Evolutionary conservation across 2,113 vertebrate species (phyloP).

Genomic region (Sander lucioperca): DNA sequence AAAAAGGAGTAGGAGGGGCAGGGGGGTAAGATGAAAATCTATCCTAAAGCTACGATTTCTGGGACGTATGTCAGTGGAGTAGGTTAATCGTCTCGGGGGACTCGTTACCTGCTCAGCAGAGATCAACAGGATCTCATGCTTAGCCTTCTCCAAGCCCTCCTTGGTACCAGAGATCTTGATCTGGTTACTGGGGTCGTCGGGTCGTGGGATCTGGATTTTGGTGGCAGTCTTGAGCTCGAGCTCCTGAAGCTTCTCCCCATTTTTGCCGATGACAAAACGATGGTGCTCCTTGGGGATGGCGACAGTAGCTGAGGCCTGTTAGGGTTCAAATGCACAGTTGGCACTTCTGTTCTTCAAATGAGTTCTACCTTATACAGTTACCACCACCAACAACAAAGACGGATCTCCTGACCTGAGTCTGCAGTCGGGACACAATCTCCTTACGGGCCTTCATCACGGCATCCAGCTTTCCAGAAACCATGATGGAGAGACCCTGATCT

Average conservation of each 20-base stretch:
- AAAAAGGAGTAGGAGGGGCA: rapidly evolving
- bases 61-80: not conserved
- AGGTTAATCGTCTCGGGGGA: not conserved
- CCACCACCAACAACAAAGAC: not conserved
- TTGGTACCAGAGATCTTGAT: conserved; percentile 99
- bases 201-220: conserved; percentile 99
- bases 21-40: not conserved
- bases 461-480: conserved; percentile 98
- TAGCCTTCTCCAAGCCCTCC: conserved; percentile 98
- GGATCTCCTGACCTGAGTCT: conserved; percentile 91
- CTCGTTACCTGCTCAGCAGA: conserved; percentile 95
- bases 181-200: conserved; percentile 97
- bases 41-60: not conserved
- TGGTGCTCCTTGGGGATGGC: conserved; percentile 98
- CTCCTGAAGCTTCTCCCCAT: conserved; percentile 98
- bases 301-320: conserved; percentile 95
- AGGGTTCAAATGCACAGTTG: not conserved
- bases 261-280: conserved; percentile 98
- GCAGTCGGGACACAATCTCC: conserved; percentile 97
- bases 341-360: not conserved
- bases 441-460: conserved; percentile 99
- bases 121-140: conserved; percentile 97
- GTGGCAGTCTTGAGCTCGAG: conserved; percentile 98
- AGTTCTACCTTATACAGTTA: too few species aligned
- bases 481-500: conserved; percentile 99